Evolutionary conservation across 2,888 invertebrate species (phyloP), one percentile per base, ranked within the genome.

Genomic region (Nomada goodeniana): DNA sequence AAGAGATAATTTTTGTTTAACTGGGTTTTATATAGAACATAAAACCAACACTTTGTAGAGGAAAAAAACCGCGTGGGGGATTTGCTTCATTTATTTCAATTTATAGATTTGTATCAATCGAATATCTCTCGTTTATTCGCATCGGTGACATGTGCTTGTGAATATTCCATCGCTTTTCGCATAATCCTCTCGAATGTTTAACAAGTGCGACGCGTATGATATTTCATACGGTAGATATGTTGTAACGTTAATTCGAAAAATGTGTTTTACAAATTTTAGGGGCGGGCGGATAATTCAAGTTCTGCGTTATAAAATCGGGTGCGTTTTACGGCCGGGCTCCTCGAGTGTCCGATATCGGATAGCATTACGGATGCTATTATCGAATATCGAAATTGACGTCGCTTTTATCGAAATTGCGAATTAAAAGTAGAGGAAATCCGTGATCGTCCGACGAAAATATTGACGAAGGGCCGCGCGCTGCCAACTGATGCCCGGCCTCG

Each of bases 381-480:
- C 26, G 52, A n/a, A 29, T 13, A 61, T 50, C 53, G 69, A 57
- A 55, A 67, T 73, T 47, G 61, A 26, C 67, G 67, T 47, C 23
- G 76, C 59, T 67, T 77, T 73, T 72, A 77, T 61, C 72, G 77
- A 44, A 73, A 77, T 77, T 77, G 72, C 26, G 53, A 69, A 50
- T 53, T 65, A 67, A 73, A 77, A 63, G 68, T 52, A 59, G 57
- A 60, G 68, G 57, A 50, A 63, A 74, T 69, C 36, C n/a, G 53
- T 50, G 74, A 78, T 63, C n/a, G n/a, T 11, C 55, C 29, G 23
- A 36, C 42, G 42, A 57, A 73, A 59, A 20, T 61, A 60, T 71
- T 23, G 50, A 64, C 64, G 68, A 63, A 63, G 11, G 47, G 23
- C 13, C 50, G 23, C 15, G 26, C 50, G 4, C n/a, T 70, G 61